Conservation (phyloP, 1,140 invertebrate genomes). For the Drosophila virilis region DNA sequence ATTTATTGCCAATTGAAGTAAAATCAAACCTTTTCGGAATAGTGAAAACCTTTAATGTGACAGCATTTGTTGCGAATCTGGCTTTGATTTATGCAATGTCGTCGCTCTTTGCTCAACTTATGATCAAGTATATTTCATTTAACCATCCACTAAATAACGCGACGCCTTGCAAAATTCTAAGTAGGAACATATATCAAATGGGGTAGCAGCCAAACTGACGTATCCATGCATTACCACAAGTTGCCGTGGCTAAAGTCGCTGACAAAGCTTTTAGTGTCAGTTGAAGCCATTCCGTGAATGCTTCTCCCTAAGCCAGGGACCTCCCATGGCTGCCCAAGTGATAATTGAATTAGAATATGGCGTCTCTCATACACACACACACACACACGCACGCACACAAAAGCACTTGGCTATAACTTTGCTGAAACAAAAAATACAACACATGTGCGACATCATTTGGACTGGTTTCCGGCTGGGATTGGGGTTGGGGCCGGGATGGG, state of each 20-base stretch:
- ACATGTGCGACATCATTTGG: constrained; percentile 77
- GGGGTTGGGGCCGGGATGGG: background rate
- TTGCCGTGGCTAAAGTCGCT: constrained; percentile 69
- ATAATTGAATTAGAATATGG: constrained; percentile 84
- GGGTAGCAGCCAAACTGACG: constrained; percentile 48
- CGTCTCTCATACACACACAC: constrained; percentile 57
- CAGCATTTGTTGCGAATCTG: background rate
- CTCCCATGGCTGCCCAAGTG: constrained; percentile 60
- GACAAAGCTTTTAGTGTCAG: constrained; percentile 81
- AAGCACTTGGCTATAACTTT: constrained; percentile 63
- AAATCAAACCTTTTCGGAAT: background rate
- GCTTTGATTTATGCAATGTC: constrained; percentile 43
- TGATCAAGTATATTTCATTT: constrained; percentile 57
- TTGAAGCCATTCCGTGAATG: constrained; percentile 28
- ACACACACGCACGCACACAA: constrained; percentile 38
- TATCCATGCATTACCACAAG: constrained; percentile 68
- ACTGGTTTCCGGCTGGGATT: constrained; percentile 27
- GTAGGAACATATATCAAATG: constrained; percentile 72
- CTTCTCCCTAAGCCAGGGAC: constrained; percentile 5
- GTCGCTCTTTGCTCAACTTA: constrained; percentile 39
- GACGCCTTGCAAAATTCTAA: constrained; percentile 54
- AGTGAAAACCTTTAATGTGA: too few species aligned
- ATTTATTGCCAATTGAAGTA: too few species aligned
- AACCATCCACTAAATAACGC: constrained; percentile 64
- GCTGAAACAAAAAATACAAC: constrained; percentile 71